Percentiles rank a stretch among this genome's conserved stretches.
Evolutionary conservation across 2,888 invertebrate species (phyloP).

Genomic region (Eupithecia dodoneata): DNA sequence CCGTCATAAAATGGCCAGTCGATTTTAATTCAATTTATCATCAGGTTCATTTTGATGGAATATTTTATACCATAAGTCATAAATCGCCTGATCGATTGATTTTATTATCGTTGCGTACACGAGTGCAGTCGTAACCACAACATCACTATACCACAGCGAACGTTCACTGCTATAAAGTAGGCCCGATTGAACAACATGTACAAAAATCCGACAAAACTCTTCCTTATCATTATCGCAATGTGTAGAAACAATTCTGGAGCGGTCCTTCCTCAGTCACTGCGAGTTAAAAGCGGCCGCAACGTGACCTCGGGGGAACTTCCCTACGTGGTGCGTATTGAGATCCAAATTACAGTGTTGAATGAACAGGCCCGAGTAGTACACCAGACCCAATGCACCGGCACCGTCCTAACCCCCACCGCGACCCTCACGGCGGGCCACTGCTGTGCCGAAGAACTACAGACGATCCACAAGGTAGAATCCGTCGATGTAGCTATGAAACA

Average conservation of each 20-base stretch:
- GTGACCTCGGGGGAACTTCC: background rate
- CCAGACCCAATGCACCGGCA: background rate
- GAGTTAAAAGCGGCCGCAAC: background rate
- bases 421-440: background rate
- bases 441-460: background rate
- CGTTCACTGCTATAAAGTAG: background rate
- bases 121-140: background rate
- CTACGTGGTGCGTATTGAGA: background rate
- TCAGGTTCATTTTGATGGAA: background rate
- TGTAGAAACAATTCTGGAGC: background rate
- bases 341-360: background rate
- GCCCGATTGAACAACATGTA: background rate
- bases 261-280: background rate
- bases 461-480: background rate
- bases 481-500: background rate
- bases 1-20: background rate
- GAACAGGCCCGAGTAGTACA: background rate
- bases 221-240: background rate
- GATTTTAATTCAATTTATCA: background rate
- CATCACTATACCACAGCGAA: background rate
- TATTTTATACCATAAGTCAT: background rate
- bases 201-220: conserved; percentile 1
- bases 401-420: background rate
- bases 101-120: background rate
- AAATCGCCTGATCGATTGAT: background rate